Conservation (phyloP, 1,140 invertebrate genomes). For the Planococcus citri region DNA sequence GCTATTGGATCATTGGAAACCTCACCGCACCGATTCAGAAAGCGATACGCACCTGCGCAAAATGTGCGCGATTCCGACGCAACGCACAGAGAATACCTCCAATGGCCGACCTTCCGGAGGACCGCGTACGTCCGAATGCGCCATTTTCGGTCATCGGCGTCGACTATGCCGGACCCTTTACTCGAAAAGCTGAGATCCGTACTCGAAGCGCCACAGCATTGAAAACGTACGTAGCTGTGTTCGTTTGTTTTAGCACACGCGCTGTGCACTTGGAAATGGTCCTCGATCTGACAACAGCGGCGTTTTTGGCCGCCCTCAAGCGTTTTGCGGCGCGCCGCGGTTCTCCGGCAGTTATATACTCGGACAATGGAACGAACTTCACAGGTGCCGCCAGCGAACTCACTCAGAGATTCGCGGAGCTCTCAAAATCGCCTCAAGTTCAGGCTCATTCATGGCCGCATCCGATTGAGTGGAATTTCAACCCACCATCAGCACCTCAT, state of each 20-base stretch:
- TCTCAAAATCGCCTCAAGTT: neutral
- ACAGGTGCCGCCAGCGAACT: constrained; percentile 21
- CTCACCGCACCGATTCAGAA: neutral
- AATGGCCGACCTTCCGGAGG: neutral
- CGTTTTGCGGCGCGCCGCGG: constrained; percentile 24
- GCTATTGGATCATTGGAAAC: neutral
- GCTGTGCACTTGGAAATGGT: constrained; percentile 27
- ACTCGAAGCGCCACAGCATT: neutral
- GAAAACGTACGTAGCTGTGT: constrained; percentile 9
- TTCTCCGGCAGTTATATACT: constrained; percentile 23
- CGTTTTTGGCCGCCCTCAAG: constrained; percentile 22
- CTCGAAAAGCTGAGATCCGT: neutral
- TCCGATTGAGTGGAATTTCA: constrained; percentile 25
- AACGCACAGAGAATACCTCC: neutral
- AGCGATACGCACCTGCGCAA: neutral
- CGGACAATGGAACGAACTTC: constrained; percentile 29
- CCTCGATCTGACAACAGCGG: constrained; percentile 23
- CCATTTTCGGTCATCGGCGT: neutral
- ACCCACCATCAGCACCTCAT: constrained; percentile 31
- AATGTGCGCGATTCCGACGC: neutral
- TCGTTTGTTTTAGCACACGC: constrained; percentile 26
- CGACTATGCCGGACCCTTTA: constrained; percentile 11
- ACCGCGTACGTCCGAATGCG: neutral
- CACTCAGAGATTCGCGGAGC: neutral
- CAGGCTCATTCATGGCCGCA: neutral